Evolutionary conservation across 2,797 vertebrate genomes (phyloP), one percentile per base, ranked within the genome.

Genomic region (Falco peregrinus): DNA sequence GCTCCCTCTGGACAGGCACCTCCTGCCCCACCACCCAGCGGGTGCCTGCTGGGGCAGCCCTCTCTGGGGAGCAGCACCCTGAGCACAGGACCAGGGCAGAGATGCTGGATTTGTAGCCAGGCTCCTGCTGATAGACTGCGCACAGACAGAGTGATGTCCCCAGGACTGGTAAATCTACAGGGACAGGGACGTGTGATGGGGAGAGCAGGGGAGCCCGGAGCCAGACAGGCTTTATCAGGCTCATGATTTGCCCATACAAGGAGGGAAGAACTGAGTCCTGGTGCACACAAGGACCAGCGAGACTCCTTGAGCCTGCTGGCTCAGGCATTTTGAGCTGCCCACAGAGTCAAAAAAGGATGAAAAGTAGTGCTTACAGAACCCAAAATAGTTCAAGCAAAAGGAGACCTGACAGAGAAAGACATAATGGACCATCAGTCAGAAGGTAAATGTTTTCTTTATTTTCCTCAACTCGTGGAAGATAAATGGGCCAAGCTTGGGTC

Each of bases 361-460:
- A 94, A 95, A 92, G 13, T n/a, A 59, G 59, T 41, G 39, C 88
- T 77, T 69, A 63, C 47, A 87, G 88, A 84, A 92, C 78, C 56
- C 63, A 76, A 92, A 94, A 96, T 28, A 95, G 81, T 74, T 87
- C 31, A 74, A 87, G 87, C 41, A 65, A 94, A 89, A 94, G 73
- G n/a, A 79, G 74, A 54, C 13, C 77, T 82, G 81, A 94, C 84
- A 87, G 73, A 81, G 61, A 78, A 88, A 90, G 95, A 78, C n/a
- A 2, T 14, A 64, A 92, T 31, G n/a, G 67, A 92, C 35, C 50
- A 69, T 76, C 74, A 92, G 50, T 41, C 84, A 93, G 89, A 96
- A 95, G 81, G 92, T 89, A 96, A 96, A 97, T 77, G 92, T 92
- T 96, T 82, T 79, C 81, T 69, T 93, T 94, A 74, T 53, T 87